Percentiles rank a stretch among this genome's conserved stretches.
Evolutionary conservation across 2,888 invertebrate genomes (phyloP).

Genomic region (Agriopis marginaria): DNA sequence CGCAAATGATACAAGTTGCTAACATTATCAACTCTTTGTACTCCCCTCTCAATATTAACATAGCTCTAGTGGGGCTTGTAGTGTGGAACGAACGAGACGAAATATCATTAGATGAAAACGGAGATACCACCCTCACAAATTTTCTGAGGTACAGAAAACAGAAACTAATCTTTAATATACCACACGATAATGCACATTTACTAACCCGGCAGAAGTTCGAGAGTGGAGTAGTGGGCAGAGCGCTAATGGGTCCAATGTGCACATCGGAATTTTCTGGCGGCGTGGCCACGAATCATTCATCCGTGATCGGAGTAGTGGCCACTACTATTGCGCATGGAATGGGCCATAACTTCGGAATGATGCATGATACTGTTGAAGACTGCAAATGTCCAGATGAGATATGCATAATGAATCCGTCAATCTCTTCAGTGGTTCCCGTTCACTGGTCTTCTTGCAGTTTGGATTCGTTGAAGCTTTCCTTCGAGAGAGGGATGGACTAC

Average conservation of each 20-base stretch:
- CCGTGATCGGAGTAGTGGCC: constrained; percentile 95
- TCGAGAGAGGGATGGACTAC: constrained; percentile 98
- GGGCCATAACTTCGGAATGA: constrained; percentile 99
- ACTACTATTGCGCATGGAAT: constrained; percentile 99
- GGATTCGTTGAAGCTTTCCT: constrained; percentile 94
- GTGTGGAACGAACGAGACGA: constrained; percentile 97
- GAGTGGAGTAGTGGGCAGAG: constrained; percentile 98
- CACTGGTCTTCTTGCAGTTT: constrained; percentile 98
- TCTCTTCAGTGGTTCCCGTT: constrained; percentile 93
- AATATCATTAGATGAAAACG: constrained; percentile 92
- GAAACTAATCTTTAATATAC: constrained; percentile 91
- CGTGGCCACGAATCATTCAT: constrained; percentile 96
- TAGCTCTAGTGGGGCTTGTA: constrained; percentile 98
- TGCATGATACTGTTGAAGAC: constrained; percentile 91
- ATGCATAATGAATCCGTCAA: constrained; percentile 99
- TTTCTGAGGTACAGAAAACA: constrained; percentile 95
- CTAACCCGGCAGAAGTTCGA: constrained; percentile 91
- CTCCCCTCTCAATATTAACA: constrained; percentile 97
- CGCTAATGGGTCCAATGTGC: constrained; percentile 98
- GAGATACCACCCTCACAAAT: constrained; percentile 95
- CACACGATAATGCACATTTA: constrained; percentile 98
- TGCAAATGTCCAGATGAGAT: constrained; percentile 95
- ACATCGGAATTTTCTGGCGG: constrained; percentile 98
- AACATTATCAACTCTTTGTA: constrained; percentile 99
- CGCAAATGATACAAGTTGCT: constrained; percentile 96